Percentiles rank a stretch among this genome's conserved stretches.
These are phyloP conservation scores for Ganaspis sp. DNA, from an alignment of 1,140 invertebrate species.

Conservation along the genomic window DNA sequence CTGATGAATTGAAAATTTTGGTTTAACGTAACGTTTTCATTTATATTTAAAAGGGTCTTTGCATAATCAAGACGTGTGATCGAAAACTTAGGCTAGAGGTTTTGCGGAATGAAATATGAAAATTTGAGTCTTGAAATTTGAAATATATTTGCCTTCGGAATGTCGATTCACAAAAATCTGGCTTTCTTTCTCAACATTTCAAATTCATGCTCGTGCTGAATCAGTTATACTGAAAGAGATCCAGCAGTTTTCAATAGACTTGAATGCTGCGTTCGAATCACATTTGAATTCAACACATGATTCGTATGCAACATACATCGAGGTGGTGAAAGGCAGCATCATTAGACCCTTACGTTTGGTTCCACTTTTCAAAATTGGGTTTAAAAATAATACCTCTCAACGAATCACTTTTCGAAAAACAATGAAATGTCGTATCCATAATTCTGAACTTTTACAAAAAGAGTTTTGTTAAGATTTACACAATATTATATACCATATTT, in stretches of 20 bases:
- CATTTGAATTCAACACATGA: conserved; percentile 34
- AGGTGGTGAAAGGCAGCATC: neutral
- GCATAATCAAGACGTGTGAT: neutral
- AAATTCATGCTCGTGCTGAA: conserved; percentile 60
- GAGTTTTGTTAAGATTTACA: too few relatives aligned
- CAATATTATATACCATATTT: too few relatives aligned
- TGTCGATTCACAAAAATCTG: conserved; percentile 52
- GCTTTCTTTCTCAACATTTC: conserved; percentile 52
- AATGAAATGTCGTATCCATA: neutral
- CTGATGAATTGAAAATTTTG: too few relatives aligned
- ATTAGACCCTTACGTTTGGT: neutral
- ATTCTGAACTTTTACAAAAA: too few relatives aligned
- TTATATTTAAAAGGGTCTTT: neutral
- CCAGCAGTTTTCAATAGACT: conserved; percentile 26
- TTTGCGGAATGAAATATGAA: conserved; percentile 38
- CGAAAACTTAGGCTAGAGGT: neutral
- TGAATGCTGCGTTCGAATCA: conserved; percentile 33
- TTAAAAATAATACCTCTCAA: neutral
- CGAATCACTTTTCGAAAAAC: neutral
- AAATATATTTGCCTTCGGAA: conserved; percentile 37
- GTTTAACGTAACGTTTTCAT: neutral
- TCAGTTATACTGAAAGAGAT: conserved; percentile 33
- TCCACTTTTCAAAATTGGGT: neutral
- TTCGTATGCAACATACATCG: neutral
- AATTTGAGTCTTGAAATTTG: conserved; percentile 46